phyloP scores from a whole-genome alignment of 2,888 invertebrate species.

The Daptonema setosum region DNA sequence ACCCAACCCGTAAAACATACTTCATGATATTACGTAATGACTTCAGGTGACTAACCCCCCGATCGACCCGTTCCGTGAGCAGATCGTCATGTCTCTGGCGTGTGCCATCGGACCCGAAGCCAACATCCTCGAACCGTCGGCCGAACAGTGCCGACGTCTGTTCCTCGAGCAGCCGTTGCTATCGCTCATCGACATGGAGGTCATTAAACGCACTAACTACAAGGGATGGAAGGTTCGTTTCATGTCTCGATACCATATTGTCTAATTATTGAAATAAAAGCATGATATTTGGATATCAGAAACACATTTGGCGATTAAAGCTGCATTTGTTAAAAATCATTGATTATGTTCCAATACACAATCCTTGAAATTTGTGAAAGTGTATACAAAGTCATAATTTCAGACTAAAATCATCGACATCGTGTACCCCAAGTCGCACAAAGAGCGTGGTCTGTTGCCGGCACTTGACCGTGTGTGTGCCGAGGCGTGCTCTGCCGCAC shows the following conservation, averaged over 20 bases:
- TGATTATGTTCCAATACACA: no score
- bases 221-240: slow-evolving; percentile 54
- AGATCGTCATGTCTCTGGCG: slow-evolving; percentile 89
- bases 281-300: no score
- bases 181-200: slow-evolving; percentile 66
- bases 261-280: no score
- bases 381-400: no score
- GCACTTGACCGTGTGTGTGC: slow-evolving; percentile 57
- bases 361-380: no score
- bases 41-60: slow-evolving; percentile 67
- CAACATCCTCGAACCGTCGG: slow-evolving; percentile 64
- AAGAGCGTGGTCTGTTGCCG: slow-evolving; percentile 43
- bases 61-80: slow-evolving; percentile 95
- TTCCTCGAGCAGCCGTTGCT: slow-evolving; percentile 82
- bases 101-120: slow-evolving; percentile 90
- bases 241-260: no score
- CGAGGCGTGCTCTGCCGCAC: slow-evolving; percentile 58
- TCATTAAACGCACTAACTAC: slow-evolving; percentile 57
- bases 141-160: slow-evolving; percentile 63
- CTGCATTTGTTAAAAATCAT: no score
- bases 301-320: no score
- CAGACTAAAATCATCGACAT: slow-evolving; percentile 61
- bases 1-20: no score
- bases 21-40: no score
- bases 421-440: slow-evolving; percentile 56